Evolutionary conservation across 2,113 vertebrate species (phyloP).

Genomic region (Notarius quadriscutis): DNA sequence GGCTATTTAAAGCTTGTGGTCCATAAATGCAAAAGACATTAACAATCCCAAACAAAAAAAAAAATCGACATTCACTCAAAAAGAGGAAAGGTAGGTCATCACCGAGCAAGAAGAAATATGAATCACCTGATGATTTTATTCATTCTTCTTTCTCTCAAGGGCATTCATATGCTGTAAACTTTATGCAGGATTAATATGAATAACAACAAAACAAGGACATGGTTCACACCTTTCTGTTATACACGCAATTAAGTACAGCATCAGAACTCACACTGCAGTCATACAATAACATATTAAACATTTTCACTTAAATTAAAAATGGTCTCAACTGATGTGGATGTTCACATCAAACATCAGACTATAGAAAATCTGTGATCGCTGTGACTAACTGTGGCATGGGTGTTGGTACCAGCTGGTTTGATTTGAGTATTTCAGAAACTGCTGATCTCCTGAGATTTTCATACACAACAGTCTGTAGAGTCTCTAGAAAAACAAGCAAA

Average conservation of each 20-base stretch:
- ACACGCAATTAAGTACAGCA: constrained; percentile 48
- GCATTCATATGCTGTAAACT: neutral
- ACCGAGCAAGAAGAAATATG: neutral
- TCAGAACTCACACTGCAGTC: constrained; percentile 49
- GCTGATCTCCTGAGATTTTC: too few species aligned
- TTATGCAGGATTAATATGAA: neutral
- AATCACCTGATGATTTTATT: neutral
- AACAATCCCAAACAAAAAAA: neutral
- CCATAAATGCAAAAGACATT: neutral
- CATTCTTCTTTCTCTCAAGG: neutral
- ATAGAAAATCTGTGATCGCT: too few species aligned
- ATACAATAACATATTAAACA: constrained; percentile 43
- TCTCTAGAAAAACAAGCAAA: too few species aligned
- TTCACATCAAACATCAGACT: too few species aligned
- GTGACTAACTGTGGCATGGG: too few species aligned
- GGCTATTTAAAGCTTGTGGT: constrained; percentile 56
- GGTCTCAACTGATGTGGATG: too few species aligned
- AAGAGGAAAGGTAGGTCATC: neutral
- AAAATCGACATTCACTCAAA: neutral
- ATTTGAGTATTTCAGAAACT: too few species aligned
- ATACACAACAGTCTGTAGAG: too few species aligned
- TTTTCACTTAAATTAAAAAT: neutral
- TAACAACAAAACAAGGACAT: neutral
- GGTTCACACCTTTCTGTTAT: constrained; percentile 26
- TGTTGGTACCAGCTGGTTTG: too few species aligned